Percentiles rank a stretch among this genome's conserved stretches.
Conservation (phyloP, 1,140 invertebrate species). For the Drosophila simulans region DNA sequence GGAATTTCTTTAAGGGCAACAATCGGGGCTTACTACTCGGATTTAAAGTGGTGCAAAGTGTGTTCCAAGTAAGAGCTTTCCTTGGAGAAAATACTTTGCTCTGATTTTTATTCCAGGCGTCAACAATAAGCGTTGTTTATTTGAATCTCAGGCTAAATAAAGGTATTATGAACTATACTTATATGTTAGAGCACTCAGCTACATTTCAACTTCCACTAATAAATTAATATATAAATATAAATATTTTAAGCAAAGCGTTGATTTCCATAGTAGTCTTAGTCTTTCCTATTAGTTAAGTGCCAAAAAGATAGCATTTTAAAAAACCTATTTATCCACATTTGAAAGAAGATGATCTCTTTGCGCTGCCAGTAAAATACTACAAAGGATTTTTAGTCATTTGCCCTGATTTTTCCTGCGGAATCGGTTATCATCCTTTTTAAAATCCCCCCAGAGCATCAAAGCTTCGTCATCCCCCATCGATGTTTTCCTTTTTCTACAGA, state of each 20-base stretch:
- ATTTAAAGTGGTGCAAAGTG: neutral
- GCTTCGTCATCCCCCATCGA: slow-evolving; percentile 8
- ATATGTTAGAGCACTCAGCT: neutral
- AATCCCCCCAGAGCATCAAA: slow-evolving; percentile 28
- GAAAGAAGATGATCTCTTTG: no score
- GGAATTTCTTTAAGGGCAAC: neutral
- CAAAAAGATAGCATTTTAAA: neutral
- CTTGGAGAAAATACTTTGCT: neutral
- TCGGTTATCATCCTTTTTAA: slow-evolving; percentile 27
- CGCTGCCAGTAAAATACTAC: neutral
- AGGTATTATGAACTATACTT: no score
- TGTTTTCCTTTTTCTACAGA: slow-evolving; percentile 41
- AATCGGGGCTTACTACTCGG: no score
- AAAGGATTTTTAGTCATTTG: slow-evolving; percentile 6
- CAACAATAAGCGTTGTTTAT: no score
- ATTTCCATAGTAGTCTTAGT: no score
- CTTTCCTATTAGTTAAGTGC: no score
- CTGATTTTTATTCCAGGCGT: neutral
- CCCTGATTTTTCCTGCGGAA: neutral
- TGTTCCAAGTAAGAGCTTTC: neutral
- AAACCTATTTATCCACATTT: no score
- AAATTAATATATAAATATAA: no score
- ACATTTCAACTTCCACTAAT: no score
- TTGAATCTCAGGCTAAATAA: no score
- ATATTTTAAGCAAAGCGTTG: no score